Evolutionary conservation across 2,797 vertebrate genomes (phyloP).

Genomic region (Fratercula arctica): DNA sequence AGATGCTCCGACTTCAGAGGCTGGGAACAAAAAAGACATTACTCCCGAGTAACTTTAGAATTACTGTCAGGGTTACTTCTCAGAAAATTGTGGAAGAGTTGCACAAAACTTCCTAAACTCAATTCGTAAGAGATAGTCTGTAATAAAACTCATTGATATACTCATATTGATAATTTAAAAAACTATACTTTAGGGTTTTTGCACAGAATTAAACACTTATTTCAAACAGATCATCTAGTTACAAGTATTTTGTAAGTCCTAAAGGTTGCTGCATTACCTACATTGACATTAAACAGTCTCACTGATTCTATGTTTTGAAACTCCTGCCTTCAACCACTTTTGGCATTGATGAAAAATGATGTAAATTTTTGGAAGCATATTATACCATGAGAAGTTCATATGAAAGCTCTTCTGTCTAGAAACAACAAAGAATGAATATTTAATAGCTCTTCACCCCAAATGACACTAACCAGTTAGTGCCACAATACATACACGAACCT

Average conservation of each 20-base stretch:
- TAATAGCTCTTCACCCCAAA: slow-evolving; percentile 20
- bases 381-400: neutral
- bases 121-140: neutral
- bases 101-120: neutral
- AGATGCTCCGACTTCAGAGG: slow-evolving; percentile 88
- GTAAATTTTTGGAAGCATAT: neutral
- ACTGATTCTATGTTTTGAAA: neutral
- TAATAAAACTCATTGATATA: neutral
- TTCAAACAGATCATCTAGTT: neutral
- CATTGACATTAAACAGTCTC: neutral
- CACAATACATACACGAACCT: slow-evolving; percentile 43
- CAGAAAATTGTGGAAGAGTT: neutral
- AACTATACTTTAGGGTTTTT: neutral
- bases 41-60: neutral
- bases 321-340: neutral
- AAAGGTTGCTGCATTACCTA: neutral
- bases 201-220: neutral
- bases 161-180: neutral
- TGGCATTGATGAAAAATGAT: neutral
- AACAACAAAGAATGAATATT: slow-evolving; percentile 36
- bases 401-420: slow-evolving; percentile 40
- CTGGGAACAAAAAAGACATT: slow-evolving; percentile 65
- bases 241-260: neutral
- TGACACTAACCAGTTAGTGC: neutral
- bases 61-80: neutral